Evolutionary conservation across 2,888 invertebrate species (phyloP).

Genomic region (Lepidochrysops patricia): DNA sequence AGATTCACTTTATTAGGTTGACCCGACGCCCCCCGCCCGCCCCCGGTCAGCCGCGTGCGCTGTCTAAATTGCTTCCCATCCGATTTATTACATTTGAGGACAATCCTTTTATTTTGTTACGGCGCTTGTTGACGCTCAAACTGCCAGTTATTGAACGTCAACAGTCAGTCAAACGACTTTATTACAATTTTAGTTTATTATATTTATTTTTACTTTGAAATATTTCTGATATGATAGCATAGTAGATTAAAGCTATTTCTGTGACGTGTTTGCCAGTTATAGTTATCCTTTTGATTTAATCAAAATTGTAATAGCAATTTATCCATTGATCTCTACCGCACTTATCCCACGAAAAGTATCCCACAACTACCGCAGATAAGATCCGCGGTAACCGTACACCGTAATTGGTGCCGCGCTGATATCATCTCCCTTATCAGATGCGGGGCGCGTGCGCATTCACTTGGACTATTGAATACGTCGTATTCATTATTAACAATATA

Average conservation of each 20-base stretch:
- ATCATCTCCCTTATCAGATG: neutral
- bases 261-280: too few relatives aligned
- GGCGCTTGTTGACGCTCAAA: neutral
- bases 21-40: slow-evolving; percentile 9
- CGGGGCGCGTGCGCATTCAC: neutral
- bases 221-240: too few relatives aligned
- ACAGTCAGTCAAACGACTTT: neutral
- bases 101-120: slow-evolving; percentile 9
- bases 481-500: too few relatives aligned
- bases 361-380: neutral
- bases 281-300: neutral
- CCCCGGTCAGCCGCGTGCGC: slow-evolving; percentile 3
- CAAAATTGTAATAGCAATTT: neutral
- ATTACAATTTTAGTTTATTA: too few relatives aligned
- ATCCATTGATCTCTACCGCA: neutral
- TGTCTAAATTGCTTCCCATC: neutral
- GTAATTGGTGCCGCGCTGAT: slow-evolving; percentile 3
- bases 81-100: slow-evolving; percentile 8
- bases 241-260: too few relatives aligned
- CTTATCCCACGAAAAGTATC: neutral
- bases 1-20: slow-evolving; percentile 32
- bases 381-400: slow-evolving; percentile 1
- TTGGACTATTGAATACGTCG: neutral
- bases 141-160: too few relatives aligned
- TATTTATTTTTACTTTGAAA: neutral